Evolutionary conservation across 2,797 vertebrate genomes (phyloP), one percentile per base, ranked within the genome.

Genomic region (Anomalospiza imberbis): DNA sequence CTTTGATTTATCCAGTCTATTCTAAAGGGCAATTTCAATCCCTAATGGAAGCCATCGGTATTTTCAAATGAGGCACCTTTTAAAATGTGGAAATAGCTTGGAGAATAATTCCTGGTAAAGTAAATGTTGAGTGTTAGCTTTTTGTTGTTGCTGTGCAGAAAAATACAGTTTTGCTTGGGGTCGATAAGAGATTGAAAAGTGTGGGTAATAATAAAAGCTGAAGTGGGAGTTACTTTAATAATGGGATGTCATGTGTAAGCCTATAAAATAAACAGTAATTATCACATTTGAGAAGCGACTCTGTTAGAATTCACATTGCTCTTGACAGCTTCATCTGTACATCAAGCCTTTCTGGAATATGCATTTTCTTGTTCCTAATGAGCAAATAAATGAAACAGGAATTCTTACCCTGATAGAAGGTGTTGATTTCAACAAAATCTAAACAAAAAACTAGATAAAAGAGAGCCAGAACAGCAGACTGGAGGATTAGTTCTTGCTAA

Each of bases 221-320:
- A 97, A 97, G 97, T 96, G 97, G 97, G 96, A 97, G 96, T 95
- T 70, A 82, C 97, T 97, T 96, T 94, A 96, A 95, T 94, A 96
- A 97, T 92, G 91, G 93, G 93, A 96, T 96, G 96, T 97, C 97
- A 96, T 97, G 95, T 80, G 88, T 89, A 91, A 95, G 92, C 60
- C 95, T 97, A 96, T 97, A 95, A 97, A 98, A 97, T 97, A 98
- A 97, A 97, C 97, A 98, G 95, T 95, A 98, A 98, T 98, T 98
- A 98, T 97, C 97, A 96, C 94, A 94, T 97, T 98, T 97, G 96
- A 96, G 94, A 94, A 97, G 96, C 38, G 93, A 95, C 77, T 90
- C 83, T 95, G 76, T 95, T 91, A 85, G 90, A 96, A 97, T 94
- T 86, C 26, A 51, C 95, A 88, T 73, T 76, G 63, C 93, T 96